A percentile compares a stretch with the other conserved stretches of the same genome.
These are phyloP conservation scores for Tuta absoluta DNA, from an alignment of 2,888 invertebrate species.

Conservation along the genomic window DNA sequence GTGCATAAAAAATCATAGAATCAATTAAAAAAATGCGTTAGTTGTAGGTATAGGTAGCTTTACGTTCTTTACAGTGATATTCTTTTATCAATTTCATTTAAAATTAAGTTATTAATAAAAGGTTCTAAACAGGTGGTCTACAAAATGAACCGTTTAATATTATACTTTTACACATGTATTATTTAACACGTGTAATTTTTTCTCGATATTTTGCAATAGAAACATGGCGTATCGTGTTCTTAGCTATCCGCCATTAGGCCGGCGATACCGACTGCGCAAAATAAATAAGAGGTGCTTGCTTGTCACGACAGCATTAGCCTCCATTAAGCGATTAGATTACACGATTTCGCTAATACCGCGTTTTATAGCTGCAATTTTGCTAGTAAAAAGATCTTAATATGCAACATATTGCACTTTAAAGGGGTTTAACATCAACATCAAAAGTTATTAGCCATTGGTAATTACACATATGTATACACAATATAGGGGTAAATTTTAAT, in stretches of 20 bases:
- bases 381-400: constrained; percentile 13
- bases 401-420: background rate
- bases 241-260: constrained; percentile 63
- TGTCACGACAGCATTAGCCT: constrained; percentile 67
- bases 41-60: no score
- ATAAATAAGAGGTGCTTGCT: constrained; percentile 56
- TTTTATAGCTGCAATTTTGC: constrained; percentile 32
- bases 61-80: no score
- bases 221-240: constrained; percentile 50
- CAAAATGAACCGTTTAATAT: no score
- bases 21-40: no score
- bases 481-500: no score
- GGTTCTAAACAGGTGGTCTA: no score
- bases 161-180: background rate
- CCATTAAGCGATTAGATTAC: constrained; percentile 72
- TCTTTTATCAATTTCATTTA: no score
- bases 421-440: background rate
- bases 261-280: constrained; percentile 54
- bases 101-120: no score
- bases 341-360: constrained; percentile 42
- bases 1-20: no score
- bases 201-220: background rate
- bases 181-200: no score
- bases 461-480: background rate
- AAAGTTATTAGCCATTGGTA: background rate